These are phyloP conservation scores for Greenwoodochromis staneri DNA, from an alignment of 2,113 vertebrate genomes.

Conservation along the genomic window DNA sequence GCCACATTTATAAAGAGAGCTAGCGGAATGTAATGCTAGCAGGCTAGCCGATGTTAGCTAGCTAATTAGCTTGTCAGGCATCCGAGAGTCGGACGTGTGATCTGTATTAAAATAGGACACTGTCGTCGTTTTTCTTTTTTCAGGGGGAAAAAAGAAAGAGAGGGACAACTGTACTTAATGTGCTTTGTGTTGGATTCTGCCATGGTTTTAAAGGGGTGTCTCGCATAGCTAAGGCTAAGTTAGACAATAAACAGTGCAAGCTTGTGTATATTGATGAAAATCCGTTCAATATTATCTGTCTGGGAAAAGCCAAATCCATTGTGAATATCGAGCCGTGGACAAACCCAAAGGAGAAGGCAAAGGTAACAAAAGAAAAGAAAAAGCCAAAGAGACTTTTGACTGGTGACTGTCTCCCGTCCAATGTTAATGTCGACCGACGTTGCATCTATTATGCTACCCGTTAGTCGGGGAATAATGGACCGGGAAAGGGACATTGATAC, in stretches of 20 bases:
- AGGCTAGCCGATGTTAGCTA: conserved; percentile 49
- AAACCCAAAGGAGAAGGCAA: background rate
- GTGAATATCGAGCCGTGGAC: conserved; percentile 9
- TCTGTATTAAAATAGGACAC: conserved; percentile 37
- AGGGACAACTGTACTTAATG: background rate
- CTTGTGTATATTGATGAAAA: conserved; percentile 30
- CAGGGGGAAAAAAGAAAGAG: background rate
- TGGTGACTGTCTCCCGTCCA: conserved; percentile 52
- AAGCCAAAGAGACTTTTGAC: conserved; percentile 5
- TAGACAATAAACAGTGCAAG: conserved; percentile 37
- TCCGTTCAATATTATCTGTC: background rate
- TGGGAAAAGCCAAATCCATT: background rate
- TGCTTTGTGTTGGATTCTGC: background rate
- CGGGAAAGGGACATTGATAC: conserved; percentile 66
- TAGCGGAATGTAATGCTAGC: conserved; percentile 73
- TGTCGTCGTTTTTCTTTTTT: conserved; percentile 8
- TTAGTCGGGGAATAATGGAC: conserved; percentile 73
- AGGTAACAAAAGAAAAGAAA: background rate
- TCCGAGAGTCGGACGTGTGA: conserved; percentile 41
- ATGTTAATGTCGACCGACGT: conserved; percentile 79
- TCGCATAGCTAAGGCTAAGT: conserved; percentile 33
- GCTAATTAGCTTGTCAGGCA: conserved; percentile 66
- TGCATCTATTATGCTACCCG: conserved; percentile 70
- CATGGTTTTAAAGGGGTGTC: conserved; percentile 18
- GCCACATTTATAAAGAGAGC: conserved; percentile 49